Evolutionary conservation across 2,888 invertebrate genomes (phyloP).

Genomic region (Apoda limacodes): DNA sequence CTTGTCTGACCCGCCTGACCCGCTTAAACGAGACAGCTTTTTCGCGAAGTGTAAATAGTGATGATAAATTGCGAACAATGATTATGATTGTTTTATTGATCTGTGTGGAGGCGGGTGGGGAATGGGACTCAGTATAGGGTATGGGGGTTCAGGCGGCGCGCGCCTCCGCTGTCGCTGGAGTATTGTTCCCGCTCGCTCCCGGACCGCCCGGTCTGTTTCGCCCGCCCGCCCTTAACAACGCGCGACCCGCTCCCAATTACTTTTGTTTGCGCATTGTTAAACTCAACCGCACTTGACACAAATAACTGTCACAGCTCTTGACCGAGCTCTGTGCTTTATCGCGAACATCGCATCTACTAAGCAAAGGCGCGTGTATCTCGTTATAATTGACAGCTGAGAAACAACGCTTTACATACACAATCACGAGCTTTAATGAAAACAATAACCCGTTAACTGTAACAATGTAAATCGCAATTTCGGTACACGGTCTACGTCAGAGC

Average conservation of each 20-base stretch:
- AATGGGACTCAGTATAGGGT: not conserved
- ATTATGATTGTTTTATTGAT: too few species aligned
- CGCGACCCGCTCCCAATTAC: conserved; percentile 46
- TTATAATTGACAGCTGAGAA: conserved; percentile 4
- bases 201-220: conserved; percentile 21
- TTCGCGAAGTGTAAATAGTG: too few species aligned
- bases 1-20: too few species aligned
- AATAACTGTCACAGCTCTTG: too few species aligned
- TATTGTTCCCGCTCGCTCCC: conserved; percentile 20
- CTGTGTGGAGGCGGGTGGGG: too few species aligned
- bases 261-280: conserved; percentile 54
- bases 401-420: too few species aligned
- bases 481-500: conserved; percentile 46
- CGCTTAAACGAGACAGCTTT: too few species aligned
- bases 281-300: conserved; percentile 24
- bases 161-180: conserved; percentile 14
- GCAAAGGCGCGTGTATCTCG: conserved; percentile 9
- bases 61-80: too few species aligned
- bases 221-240: conserved; percentile 29
- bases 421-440: conserved; percentile 25
- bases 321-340: too few species aligned
- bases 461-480: not conserved
- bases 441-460: conserved; percentile 27
- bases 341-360: conserved; percentile 8
- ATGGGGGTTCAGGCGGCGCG: conserved; percentile 6